Conservation (phyloP, 2,888 invertebrate genomes). For the Odontocolon sp. region DNA sequence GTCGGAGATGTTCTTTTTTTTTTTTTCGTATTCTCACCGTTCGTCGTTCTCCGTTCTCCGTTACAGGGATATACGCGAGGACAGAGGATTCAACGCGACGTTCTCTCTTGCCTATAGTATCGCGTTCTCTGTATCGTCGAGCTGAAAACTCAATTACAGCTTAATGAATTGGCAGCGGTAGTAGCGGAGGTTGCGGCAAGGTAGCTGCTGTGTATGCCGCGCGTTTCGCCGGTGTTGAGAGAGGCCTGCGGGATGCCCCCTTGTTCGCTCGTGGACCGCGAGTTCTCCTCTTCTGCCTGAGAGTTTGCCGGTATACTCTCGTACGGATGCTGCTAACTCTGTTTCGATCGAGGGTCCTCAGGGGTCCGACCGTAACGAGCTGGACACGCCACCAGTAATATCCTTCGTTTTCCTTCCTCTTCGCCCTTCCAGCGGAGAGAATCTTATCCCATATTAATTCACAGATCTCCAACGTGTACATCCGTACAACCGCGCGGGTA, state of each 20-base stretch:
- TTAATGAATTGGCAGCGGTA: slow-evolving; percentile 79
- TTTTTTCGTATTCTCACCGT: slow-evolving; percentile 16
- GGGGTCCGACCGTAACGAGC: slow-evolving; percentile 57
- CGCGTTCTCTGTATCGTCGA: slow-evolving; percentile 75
- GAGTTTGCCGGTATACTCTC: not conserved
- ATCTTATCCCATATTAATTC: slow-evolving; percentile 51
- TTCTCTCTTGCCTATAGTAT: slow-evolving; percentile 72
- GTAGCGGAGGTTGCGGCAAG: slow-evolving; percentile 64
- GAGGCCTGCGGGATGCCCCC: slow-evolving; percentile 63
- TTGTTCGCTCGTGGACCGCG: slow-evolving; percentile 46
- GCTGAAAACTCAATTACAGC: slow-evolving; percentile 81
- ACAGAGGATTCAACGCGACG: slow-evolving; percentile 18
- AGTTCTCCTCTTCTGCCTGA: slow-evolving; percentile 13
- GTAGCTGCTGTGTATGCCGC: slow-evolving; percentile 41
- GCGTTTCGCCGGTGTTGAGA: slow-evolving; percentile 49
- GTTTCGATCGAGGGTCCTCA: slow-evolving; percentile 35
- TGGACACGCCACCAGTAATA: slow-evolving; percentile 55
- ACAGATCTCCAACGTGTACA: slow-evolving; percentile 31
- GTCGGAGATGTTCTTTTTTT: not conserved
- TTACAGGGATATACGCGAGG: slow-evolving; percentile 15
- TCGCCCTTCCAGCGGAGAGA: slow-evolving; percentile 4
- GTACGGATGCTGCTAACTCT: slow-evolving; percentile 30
- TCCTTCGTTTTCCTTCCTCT: slow-evolving; percentile 36
- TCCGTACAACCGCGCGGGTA: slow-evolving; percentile 14
- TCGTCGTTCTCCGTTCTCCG: not conserved